Base-by-base conservation (phyloP, 2,888 invertebrate genomes). In the Dastarcus helophoroides region DNA sequence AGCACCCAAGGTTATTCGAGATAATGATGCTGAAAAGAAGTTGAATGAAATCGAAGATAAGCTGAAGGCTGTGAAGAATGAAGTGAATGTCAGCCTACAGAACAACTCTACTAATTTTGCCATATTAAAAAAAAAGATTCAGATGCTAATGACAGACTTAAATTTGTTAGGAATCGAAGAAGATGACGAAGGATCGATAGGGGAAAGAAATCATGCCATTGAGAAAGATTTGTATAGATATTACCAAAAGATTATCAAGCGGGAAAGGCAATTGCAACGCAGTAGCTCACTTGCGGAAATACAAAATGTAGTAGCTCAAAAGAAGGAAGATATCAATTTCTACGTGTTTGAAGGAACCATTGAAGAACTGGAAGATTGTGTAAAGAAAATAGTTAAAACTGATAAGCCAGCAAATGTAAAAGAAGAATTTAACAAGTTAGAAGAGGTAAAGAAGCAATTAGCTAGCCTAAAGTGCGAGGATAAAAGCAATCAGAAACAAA, bases 221-320 rank as follows among this genome's bases (percentile, higher is more conserved):
- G 34, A 35, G 19, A 35, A 27, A 27, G 35, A 35, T 3, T 22
- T 35, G 8, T 16, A 16, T 7, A 26, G 22, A 11, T 31, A 16
- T 9, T 35, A 35, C 13, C 35, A 35, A 16, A 34, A 31, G 23
- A 35, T 35, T 14, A 19, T 27, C 5, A 17, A 19, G 13, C 26
- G 16, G 14, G 29, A 33, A 22, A 33, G 30, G n/a, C 28, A 29
- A 29, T 14, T 14, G 5, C 12, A 26, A 5, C 21, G 22, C 12
- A 10, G 5, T 4, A 12, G 13, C 9, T 19, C 21, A 12, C 26
- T 14, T 24, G 14, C 11, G 8, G n/a, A 9, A 16, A 26, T 11
- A 14, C 26, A 26, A 10, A 21, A 10, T 6, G 16, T 16, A 22
- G 27, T 27, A 8, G 13, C 22, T 16, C 21, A 16, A 12, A 25